Percentiles rank a stretch among this genome's conserved stretches.
Evolutionary conservation across 2,113 vertebrate genomes (phyloP).

Genomic region (Macrotus californicus): DNA sequence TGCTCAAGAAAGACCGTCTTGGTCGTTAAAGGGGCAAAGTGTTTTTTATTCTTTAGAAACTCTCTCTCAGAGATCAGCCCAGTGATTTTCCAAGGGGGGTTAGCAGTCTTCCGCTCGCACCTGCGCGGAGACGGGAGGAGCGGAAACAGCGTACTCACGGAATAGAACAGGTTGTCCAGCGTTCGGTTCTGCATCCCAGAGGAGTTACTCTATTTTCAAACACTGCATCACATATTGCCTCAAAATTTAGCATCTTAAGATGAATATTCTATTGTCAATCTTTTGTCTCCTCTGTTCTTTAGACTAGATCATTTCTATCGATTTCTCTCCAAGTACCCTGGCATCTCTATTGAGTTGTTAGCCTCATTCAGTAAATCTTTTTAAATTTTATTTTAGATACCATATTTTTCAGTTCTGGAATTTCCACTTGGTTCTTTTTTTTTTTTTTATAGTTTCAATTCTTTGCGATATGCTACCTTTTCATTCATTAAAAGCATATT

Average conservation of each 20-base stretch:
- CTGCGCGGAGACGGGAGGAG: neutral
- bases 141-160: rapidly evolving
- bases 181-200: rapidly evolving
- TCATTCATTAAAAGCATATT: neutral
- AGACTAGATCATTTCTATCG: neutral
- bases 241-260: neutral
- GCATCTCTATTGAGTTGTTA: neutral
- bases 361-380: neutral
- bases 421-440: neutral
- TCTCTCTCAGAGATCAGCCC: neutral
- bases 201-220: too few relatives aligned
- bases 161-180: rapidly evolving
- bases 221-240: neutral
- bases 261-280: neutral
- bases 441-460: neutral
- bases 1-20: conserved; percentile 3
- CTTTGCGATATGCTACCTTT: neutral
- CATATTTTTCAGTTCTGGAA: neutral
- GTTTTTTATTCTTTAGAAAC: neutral
- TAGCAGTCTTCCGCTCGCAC: neutral
- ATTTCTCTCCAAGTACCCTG: neutral
- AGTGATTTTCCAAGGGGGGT: conserved; percentile 23
- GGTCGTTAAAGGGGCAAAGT: conserved; percentile 21
- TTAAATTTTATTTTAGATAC: neutral
- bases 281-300: neutral